These are phyloP conservation scores for Boloria euphrosyne DNA, from an alignment of 2,888 invertebrate genomes.

Conservation along the genomic window DNA sequence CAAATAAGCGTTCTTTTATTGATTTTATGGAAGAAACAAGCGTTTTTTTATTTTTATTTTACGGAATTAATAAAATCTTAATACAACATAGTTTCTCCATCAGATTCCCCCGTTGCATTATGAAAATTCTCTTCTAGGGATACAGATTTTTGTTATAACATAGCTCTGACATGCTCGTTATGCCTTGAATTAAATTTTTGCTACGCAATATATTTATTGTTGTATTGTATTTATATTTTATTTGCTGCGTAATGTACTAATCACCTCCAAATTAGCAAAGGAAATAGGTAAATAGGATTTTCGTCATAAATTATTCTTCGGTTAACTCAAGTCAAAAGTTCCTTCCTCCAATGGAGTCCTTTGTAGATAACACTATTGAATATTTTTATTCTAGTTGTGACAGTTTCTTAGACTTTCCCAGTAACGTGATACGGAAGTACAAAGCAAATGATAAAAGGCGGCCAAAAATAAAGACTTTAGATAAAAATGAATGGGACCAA, in stretches of 20 bases:
- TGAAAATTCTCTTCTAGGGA: not conserved
- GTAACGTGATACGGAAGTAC: constrained; percentile 32
- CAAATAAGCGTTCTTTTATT: constrained; percentile 2
- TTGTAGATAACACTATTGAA: constrained; percentile 27
- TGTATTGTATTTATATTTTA: too few relatives aligned
- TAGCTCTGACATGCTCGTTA: too few relatives aligned
- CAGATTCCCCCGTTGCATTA: not conserved
- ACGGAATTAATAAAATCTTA: constrained; percentile 3
- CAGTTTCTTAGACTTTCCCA: constrained; percentile 19
- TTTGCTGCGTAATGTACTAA: too few relatives aligned
- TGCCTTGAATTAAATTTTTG: too few relatives aligned
- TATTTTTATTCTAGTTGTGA: constrained; percentile 21
- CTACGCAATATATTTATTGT: too few relatives aligned
- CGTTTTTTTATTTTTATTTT: constrained; percentile 2
- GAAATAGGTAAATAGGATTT: not conserved
- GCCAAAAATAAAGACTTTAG: constrained; percentile 29
- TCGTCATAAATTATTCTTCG: too few relatives aligned
- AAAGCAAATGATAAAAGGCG: constrained; percentile 30
- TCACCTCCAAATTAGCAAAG: too few relatives aligned
- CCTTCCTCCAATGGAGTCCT: constrained; percentile 16
- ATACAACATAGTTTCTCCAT: not conserved
- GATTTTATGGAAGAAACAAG: too few relatives aligned
- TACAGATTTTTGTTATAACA: not conserved
- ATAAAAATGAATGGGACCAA: constrained; percentile 34
- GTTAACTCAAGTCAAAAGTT: not conserved